phyloP scores from a whole-genome alignment of 2,797 vertebrate genomes.

The Galagoides demidoff region DNA sequence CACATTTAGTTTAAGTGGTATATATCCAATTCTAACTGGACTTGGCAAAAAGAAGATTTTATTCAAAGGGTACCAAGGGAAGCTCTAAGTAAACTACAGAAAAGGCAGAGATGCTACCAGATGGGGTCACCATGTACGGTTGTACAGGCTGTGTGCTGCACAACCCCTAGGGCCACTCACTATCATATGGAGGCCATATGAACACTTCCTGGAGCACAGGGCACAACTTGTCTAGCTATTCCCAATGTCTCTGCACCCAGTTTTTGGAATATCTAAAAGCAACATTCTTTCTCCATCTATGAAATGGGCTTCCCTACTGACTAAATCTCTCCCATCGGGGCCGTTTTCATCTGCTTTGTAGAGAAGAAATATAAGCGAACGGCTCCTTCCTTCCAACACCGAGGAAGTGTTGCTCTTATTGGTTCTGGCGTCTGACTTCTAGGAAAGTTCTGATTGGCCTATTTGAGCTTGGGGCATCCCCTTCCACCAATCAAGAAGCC shows the following conservation, averaged over 20 bases:
- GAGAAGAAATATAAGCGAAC: not conserved
- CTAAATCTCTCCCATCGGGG: not conserved
- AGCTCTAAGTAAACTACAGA: not conserved
- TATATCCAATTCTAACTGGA: not conserved
- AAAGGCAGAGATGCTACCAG: not conserved
- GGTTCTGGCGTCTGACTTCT: not conserved
- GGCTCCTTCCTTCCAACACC: not conserved
- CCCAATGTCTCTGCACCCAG: not conserved
- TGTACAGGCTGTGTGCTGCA: not conserved
- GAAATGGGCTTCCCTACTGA: not conserved
- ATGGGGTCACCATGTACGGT: not conserved
- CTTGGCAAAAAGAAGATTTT: not conserved
- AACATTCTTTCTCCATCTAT: not conserved
- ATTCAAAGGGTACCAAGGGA: not conserved
- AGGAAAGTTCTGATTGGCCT: not conserved
- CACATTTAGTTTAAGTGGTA: conserved; percentile 1
- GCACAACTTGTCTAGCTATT: not conserved
- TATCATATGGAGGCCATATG: not conserved
- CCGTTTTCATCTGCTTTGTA: not conserved
- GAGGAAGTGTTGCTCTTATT: not conserved
- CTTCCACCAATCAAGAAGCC: not conserved
- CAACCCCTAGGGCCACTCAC: not conserved
- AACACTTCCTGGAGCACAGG: not conserved
- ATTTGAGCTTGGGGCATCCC: not conserved
- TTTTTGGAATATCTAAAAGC: not conserved